phyloP scores from a whole-genome alignment of 2,888 invertebrate genomes.

The Eupithecia subumbrata region DNA sequence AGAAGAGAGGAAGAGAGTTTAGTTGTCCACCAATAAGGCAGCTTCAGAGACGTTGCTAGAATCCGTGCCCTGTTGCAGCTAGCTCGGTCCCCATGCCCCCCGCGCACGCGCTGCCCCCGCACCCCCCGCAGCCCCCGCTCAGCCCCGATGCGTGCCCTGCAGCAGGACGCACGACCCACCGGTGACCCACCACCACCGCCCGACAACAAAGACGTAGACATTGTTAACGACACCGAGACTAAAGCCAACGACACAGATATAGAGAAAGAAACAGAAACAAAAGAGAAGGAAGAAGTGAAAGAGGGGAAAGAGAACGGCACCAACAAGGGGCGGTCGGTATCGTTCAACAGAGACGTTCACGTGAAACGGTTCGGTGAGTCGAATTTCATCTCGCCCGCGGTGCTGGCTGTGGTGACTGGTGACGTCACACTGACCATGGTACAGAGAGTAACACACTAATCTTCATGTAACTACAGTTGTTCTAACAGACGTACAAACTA shows the following conservation, averaged over 20 bases:
- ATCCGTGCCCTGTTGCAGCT: conserved; percentile 65
- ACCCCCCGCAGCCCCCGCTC: conserved; percentile 54
- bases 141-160: conserved; percentile 75
- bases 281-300: conserved; percentile 52
- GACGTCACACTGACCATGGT: conserved; percentile 5
- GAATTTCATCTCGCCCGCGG: not conserved
- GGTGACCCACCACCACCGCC: conserved; percentile 54
- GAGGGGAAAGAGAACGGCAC: conserved; percentile 76
- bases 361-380: conserved; percentile 94
- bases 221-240: not conserved
- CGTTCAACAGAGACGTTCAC: conserved; percentile 95
- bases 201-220: not conserved
- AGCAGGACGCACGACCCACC: conserved; percentile 59
- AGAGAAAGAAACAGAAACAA: conserved; percentile 48
- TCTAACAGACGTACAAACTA: conserved; percentile 30
- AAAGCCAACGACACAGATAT: conserved; percentile 54
- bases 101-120: conserved; percentile 56
- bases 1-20: not conserved
- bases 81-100: conserved; percentile 67
- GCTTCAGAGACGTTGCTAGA: not conserved
- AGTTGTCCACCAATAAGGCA: not conserved
- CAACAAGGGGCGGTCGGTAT: conserved; percentile 86
- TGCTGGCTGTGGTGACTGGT: conserved; percentile 12
- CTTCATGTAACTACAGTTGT: conserved; percentile 24
- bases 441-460: conserved; percentile 49